These are phyloP conservation scores for Aphidoletes aphidimyza DNA, from an alignment of 2,888 invertebrate species.

Conservation along the genomic window DNA sequence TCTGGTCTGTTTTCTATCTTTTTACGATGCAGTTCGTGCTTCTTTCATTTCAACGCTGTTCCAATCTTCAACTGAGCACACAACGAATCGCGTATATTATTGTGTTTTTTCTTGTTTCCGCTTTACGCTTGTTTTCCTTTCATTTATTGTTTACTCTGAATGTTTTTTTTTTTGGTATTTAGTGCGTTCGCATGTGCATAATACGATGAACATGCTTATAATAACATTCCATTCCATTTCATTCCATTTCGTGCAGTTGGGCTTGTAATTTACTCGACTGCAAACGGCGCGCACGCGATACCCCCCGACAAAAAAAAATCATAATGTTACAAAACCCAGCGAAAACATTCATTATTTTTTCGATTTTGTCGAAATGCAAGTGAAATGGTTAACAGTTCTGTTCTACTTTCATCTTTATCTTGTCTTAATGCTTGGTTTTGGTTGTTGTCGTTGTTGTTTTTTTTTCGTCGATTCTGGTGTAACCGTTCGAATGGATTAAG, in stretches of 20 bases:
- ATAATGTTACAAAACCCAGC: slow-evolving; percentile 15
- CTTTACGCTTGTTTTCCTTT: slow-evolving; percentile 44
- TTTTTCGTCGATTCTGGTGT: background rate
- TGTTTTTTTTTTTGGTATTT: background rate
- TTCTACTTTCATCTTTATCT: slow-evolving; percentile 51
- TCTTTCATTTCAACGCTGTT: background rate
- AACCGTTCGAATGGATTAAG: background rate
- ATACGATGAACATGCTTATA: slow-evolving; percentile 37
- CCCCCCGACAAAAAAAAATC: background rate
- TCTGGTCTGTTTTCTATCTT: slow-evolving; percentile 28
- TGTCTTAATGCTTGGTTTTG: no score
- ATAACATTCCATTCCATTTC: slow-evolving; percentile 28
- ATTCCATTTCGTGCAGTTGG: no score
- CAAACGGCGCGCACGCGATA: slow-evolving; percentile 17
- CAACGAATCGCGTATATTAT: background rate
- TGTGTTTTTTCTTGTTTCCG: slow-evolving; percentile 35
- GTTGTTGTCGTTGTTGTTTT: background rate
- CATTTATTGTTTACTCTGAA: slow-evolving; percentile 39
- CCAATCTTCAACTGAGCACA: background rate
- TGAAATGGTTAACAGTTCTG: background rate
- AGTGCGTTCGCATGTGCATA: slow-evolving; percentile 45
- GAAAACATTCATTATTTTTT: background rate
- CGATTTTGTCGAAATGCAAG: background rate
- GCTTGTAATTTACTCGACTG: slow-evolving; percentile 39
- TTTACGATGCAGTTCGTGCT: slow-evolving; percentile 12